Evolutionary conservation across 2,797 vertebrate genomes (phyloP).

Genomic region (Sphenopsis melanotis): DNA sequence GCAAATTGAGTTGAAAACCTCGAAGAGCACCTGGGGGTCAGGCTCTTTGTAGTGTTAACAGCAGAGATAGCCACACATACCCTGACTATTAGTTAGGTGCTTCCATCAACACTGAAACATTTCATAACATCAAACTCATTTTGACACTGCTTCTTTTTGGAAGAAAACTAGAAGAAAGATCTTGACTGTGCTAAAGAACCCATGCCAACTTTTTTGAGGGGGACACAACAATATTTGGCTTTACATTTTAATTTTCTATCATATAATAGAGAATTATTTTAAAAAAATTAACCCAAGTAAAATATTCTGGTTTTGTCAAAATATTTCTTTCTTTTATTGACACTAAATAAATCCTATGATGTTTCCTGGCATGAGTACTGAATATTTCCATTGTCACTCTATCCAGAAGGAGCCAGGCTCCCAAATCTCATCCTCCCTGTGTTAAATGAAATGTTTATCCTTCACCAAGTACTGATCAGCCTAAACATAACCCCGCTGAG

Average conservation of each 20-base stretch:
- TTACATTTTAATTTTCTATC: constrained; percentile 3
- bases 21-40: background rate
- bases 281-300: background rate
- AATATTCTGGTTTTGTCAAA: constrained; percentile 40
- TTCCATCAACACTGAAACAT: background rate
- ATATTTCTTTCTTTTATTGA: constrained; percentile 7
- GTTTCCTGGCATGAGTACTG: background rate
- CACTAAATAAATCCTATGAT: background rate
- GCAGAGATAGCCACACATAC: background rate
- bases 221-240: background rate
- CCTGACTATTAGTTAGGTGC: background rate
- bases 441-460: background rate
- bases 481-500: background rate
- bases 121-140: background rate
- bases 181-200: background rate
- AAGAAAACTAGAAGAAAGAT: background rate
- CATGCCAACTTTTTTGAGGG: background rate
- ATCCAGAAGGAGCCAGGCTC: background rate
- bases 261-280: background rate
- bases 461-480: background rate
- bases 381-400: constrained; percentile 28
- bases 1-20: background rate
- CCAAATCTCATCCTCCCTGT: background rate
- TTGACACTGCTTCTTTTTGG: background rate
- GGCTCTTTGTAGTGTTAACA: background rate